A percentile compares a stretch with the other conserved stretches of the same genome.
Evolutionary conservation across 2,113 vertebrate species (phyloP).

Genomic region (Rhinoptilus africanus): DNA sequence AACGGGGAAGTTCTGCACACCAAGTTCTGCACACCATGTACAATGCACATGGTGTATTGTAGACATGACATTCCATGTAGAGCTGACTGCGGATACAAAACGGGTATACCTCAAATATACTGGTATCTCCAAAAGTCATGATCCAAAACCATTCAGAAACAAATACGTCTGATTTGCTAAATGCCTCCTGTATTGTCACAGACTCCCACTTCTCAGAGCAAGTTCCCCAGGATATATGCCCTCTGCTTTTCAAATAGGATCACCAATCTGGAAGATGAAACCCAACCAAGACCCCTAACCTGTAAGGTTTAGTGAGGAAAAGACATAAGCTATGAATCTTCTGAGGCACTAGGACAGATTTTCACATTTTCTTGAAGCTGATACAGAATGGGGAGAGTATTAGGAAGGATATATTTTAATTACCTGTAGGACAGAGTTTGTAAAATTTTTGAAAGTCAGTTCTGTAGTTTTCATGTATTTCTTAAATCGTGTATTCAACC

Average conservation of each 20-base stretch:
- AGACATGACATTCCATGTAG: not conserved
- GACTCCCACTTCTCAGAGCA: not conserved
- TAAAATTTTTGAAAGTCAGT: not conserved
- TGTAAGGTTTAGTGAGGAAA: not conserved
- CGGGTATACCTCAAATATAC: not conserved
- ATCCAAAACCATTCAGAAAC: not conserved
- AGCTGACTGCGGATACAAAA: not conserved
- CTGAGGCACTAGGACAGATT: not conserved
- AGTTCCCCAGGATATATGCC: not conserved
- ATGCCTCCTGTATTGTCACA: not conserved
- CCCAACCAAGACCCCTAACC: not conserved
- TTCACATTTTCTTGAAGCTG: not conserved
- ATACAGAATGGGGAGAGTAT: not conserved
- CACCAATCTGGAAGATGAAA: not conserved
- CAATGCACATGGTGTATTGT: not conserved
- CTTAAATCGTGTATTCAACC: not conserved
- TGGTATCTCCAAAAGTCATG: not conserved
- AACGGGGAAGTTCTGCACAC: not conserved
- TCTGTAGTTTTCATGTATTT: not conserved
- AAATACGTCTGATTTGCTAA: not conserved
- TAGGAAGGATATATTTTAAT: not conserved
- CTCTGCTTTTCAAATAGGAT: not conserved
- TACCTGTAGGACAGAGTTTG: not conserved
- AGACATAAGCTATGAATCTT: not conserved
- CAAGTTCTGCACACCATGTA: not conserved